phyloP scores from a whole-genome alignment of 2,888 invertebrate genomes.

The Eubasilissa splendida region DNA sequence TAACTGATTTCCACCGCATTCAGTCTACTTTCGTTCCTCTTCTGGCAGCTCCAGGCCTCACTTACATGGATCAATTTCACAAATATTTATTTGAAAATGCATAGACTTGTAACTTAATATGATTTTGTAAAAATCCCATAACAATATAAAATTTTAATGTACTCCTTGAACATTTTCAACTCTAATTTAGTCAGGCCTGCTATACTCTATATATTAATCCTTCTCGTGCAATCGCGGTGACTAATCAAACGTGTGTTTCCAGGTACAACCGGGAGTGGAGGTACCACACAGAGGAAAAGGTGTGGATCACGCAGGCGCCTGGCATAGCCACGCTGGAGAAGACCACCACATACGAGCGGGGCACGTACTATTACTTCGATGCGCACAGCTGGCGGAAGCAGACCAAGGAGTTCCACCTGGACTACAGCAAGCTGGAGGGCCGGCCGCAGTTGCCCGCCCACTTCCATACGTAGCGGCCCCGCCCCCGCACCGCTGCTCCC shows the following conservation, averaged over 20 bases:
- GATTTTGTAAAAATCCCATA: too few species aligned
- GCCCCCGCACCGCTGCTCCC: background rate
- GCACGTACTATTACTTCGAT: slow-evolving; percentile 99
- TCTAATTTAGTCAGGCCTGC: background rate
- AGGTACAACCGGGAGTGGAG: slow-evolving; percentile 99
- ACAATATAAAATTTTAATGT: too few species aligned
- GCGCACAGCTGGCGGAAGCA: slow-evolving; percentile 99
- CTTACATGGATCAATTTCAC: too few species aligned
- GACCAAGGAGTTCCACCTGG: slow-evolving; percentile 98
- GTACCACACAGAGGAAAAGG: slow-evolving; percentile 99
- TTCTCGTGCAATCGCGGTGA: background rate
- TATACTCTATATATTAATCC: background rate
- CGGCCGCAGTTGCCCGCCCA: slow-evolving; percentile 85
- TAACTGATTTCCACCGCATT: too few species aligned
- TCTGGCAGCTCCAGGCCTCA: too few species aligned
- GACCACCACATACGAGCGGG: slow-evolving; percentile 96
- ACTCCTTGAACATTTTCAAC: background rate
- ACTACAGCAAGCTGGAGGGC: slow-evolving; percentile 98
- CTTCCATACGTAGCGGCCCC: slow-evolving; percentile 63
- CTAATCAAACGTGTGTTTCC: slow-evolving; percentile 44
- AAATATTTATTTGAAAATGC: too few species aligned
- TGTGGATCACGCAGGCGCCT: slow-evolving; percentile 98
- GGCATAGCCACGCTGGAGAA: slow-evolving; percentile 96
- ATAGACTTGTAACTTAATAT: too few species aligned
- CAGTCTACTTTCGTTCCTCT: too few species aligned